phyloP scores from a whole-genome alignment of 2,797 vertebrate species.

The Thalassophryne amazonica region DNA sequence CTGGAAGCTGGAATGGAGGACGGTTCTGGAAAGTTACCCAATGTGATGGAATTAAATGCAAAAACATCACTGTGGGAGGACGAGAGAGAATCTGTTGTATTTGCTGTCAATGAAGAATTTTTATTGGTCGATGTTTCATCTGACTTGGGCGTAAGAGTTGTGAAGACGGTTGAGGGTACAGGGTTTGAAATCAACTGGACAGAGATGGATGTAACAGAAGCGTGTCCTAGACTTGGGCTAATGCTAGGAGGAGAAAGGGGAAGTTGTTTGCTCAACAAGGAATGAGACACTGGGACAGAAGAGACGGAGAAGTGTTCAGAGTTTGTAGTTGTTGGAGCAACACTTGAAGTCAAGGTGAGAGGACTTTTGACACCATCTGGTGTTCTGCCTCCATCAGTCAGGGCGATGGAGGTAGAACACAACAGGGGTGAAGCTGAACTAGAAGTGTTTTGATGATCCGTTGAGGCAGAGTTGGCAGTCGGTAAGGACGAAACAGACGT shows the following conservation, averaged over 20 bases:
- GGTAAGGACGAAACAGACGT: no score
- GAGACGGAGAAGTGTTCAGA: neutral
- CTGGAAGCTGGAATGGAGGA: neutral
- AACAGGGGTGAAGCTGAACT: neutral
- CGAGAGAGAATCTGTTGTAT: neutral
- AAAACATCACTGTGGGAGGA: neutral
- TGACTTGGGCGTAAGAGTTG: neutral
- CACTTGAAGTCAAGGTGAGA: neutral
- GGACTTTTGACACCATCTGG: neutral
- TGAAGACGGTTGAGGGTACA: neutral
- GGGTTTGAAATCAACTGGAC: neutral
- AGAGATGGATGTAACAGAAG: neutral
- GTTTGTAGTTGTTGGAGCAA: neutral
- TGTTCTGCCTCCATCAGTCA: neutral
- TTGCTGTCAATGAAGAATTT: neutral
- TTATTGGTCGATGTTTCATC: neutral
- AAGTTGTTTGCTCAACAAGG: conserved; percentile 17
- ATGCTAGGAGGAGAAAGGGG: neutral
- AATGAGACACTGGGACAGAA: conserved; percentile 1
- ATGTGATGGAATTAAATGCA: neutral
- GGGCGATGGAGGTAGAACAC: conserved; percentile 3
- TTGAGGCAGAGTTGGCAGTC: no score
- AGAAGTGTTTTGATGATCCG: no score
- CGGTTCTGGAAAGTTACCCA: neutral
- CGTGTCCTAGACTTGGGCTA: neutral